Evolutionary conservation across 2,797 vertebrate genomes (phyloP), one percentile per base, ranked within the genome.

Genomic region (Acipenser transmontanus): DNA sequence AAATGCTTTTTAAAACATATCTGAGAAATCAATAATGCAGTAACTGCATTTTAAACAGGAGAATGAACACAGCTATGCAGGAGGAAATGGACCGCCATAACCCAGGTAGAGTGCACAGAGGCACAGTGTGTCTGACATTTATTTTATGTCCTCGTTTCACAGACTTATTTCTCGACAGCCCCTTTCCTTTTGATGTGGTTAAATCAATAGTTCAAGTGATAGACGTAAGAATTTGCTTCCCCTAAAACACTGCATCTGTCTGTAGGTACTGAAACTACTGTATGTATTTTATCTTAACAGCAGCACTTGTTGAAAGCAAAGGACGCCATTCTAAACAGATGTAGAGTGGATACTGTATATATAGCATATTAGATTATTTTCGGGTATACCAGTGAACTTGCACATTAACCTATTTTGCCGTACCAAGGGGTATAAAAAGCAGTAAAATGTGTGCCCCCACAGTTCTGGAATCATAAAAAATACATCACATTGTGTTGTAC

Each of bases 1-100:
- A 93, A 93, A 93, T 89, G 93, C 91, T 95, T 96, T 88, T 93
- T 88, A 92, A 93, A 94, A 90, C 80, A 77, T 87, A 85, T 86
- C 81, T 83, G 80, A 74, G 60, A 76, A 83, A 94, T 96, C 93
- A 89, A 93, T 96, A 92, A 81, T 78, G 75, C 76, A 87, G 78
- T 84, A 87, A 84, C 81, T 82, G 75, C 77, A 74, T 83, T 88
- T 84, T 79, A 74, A 80, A 77, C 62, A 73, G 74, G 81, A 77
- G 70, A 73, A 64, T 68, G 77, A 76, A 65, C 70, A 69, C 1
- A 57, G 47, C 61, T 76, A 49, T 17, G 47, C 49, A 72, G 69
- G 49, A 68, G 56, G 63, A 82, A 73, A 71, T 64, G 6, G 50
- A 57, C 56, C 72, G 8, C 7, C 1, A 59, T 68, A 77, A 68